Base-by-base conservation (phyloP, 2,113 vertebrate species). In the Himantopus leucocephalus region DNA sequence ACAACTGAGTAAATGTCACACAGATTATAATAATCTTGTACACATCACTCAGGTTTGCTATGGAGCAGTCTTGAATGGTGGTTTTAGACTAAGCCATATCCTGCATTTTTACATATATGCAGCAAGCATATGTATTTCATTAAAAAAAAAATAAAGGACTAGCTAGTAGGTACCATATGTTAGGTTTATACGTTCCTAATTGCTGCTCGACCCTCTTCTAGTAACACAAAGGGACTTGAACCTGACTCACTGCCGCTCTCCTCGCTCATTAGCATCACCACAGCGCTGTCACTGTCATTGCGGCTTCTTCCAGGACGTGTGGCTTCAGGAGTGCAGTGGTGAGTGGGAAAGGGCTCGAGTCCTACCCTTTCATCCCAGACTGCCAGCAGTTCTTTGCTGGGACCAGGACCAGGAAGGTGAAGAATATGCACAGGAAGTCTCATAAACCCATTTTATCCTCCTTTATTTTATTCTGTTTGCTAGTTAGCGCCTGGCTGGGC, bases 291-390 rank as follows among this genome's bases (percentile, higher is more conserved):
- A 26, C 39, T 18, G 9, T 45, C 20, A 1, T 73, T 52, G 15
- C 0, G 0, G 37, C 37, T 37, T 37, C 37, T 59, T 47, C 30
- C 66, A 14, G 30, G 27, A 17, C 2, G 1, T 4, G 20, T 20
- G 52, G 26, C 34, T 14, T 50, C 17, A 10, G 68, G 20, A 74
- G 9, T 5, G 55, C 8, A 13, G 24, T 6, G 34, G 23, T 26
- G 27, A 73, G 18, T 14, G 5, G 12, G 59, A 32, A 48, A 59
- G 8, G 10, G 13, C 21, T 55, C 9, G 2, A 29, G 45, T n/a
- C 23, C 19, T 22, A 16, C 19, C 12, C 26, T 37, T 70, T 72
- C 58, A 23, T 73, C 53, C 26, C 8, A 4, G 26, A 35, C 18
- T 8, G 2, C 30, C 30, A 43, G 35, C 59, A 66, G 20, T 30